These are phyloP conservation scores for Hycleus cichorii DNA, from an alignment of 1,140 invertebrate species.

Conservation along the genomic window DNA sequence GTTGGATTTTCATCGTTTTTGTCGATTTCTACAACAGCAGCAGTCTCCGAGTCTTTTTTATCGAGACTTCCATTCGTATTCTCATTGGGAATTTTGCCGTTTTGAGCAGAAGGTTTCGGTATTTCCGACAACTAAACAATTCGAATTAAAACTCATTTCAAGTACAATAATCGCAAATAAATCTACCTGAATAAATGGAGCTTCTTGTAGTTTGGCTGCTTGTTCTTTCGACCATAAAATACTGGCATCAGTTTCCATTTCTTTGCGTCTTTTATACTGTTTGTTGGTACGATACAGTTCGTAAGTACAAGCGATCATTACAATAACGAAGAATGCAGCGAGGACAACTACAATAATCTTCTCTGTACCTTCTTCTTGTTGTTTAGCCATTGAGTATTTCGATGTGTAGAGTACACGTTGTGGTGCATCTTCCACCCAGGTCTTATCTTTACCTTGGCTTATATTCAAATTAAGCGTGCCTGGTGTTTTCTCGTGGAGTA, in stretches of 20 bases:
- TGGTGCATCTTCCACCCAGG: conserved; percentile 75
- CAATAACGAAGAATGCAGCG: conserved; percentile 58
- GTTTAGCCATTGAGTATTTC: conserved; percentile 58
- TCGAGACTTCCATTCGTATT: too few species aligned
- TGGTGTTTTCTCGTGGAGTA: conserved; percentile 50
- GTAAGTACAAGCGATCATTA: conserved; percentile 55
- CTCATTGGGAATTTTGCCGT: too few species aligned
- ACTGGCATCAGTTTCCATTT: conserved; percentile 60
- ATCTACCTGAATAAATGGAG: too few species aligned
- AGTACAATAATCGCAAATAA: too few species aligned
- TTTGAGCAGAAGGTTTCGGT: too few species aligned
- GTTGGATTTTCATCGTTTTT: too few species aligned
- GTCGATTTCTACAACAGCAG: too few species aligned
- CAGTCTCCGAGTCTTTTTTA: too few species aligned
- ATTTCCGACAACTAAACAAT: too few species aligned
- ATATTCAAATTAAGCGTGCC: conserved; percentile 56
- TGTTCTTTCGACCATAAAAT: conserved; percentile 60
- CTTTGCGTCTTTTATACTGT: conserved; percentile 56
- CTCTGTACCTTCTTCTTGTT: conserved; percentile 65
- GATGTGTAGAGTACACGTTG: conserved; percentile 64
- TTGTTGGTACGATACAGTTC: conserved; percentile 59
- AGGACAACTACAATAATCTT: conserved; percentile 67
- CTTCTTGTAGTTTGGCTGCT: conserved; percentile 38
- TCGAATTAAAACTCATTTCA: too few species aligned
- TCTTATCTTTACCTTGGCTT: conserved; percentile 63